Evolutionary conservation across 2,888 invertebrate species (phyloP).

Genomic region (Cantharis nigra): DNA sequence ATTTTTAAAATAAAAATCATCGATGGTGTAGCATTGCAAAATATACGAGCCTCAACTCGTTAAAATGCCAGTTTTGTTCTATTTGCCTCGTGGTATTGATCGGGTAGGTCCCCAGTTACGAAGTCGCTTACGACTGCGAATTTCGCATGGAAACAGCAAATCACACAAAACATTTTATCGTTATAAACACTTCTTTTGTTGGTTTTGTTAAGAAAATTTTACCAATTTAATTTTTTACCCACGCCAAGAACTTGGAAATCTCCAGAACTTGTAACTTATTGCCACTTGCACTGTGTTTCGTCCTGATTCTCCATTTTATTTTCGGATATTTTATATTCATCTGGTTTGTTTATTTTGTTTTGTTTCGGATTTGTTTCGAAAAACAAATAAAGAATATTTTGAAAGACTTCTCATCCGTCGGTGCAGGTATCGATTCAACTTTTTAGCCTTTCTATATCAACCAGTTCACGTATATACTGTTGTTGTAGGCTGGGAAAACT

Average conservation of each 20-base stretch:
- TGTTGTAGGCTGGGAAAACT: neutral
- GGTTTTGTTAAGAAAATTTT: neutral
- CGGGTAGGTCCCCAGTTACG: slow-evolving; percentile 19
- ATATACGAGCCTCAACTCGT: slow-evolving; percentile 27
- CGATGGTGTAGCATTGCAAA: slow-evolving; percentile 29
- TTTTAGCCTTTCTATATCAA: neutral
- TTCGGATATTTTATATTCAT: neutral
- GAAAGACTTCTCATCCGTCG: neutral
- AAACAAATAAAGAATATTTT: neutral
- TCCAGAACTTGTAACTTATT: neutral
- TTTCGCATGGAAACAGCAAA: neutral
- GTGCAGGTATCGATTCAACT: neutral
- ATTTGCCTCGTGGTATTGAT: slow-evolving; percentile 30
- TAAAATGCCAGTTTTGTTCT: slow-evolving; percentile 31
- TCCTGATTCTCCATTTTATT: neutral
- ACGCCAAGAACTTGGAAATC: neutral
- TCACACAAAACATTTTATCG: neutral
- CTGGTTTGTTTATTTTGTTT: no score
- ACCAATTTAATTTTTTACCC: neutral
- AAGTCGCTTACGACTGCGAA: slow-evolving; percentile 11
- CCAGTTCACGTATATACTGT: neutral
- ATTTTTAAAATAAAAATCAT: slow-evolving; percentile 27
- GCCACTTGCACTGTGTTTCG: neutral
- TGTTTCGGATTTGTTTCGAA: neutral
- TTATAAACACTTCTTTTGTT: neutral